A percentile compares a stretch with the other conserved stretches of the same genome.
Evolutionary conservation across 2,797 vertebrate genomes (phyloP).

Genomic region (Lepus oiostolus): DNA sequence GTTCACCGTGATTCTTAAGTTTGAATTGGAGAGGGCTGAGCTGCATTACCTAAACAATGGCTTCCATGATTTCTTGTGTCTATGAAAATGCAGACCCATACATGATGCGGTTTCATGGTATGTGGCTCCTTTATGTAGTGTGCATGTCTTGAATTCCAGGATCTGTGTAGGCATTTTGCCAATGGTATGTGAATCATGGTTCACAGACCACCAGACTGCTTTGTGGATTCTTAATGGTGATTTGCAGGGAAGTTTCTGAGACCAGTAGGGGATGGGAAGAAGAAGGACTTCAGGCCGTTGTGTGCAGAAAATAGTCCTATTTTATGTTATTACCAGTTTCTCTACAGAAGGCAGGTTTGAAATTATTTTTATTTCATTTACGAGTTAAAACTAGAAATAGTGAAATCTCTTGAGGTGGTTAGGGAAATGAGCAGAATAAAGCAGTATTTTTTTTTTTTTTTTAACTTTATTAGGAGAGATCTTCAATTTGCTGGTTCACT

Average conservation of each 20-base stretch:
- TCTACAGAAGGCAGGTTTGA: constrained; percentile 58
- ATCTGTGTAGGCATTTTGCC: constrained; percentile 67
- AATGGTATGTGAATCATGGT: constrained; percentile 65
- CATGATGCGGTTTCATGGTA: constrained; percentile 38
- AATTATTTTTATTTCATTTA: constrained; percentile 60
- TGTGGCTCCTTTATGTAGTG: constrained; percentile 71
- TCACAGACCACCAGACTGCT: constrained; percentile 47
- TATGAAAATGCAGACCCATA: constrained; percentile 44
- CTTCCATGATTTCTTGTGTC: constrained; percentile 66
- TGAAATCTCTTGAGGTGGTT: constrained; percentile 10
- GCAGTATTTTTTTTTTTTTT: constrained; percentile 36
- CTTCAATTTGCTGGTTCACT: no score
- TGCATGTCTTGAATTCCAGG: constrained; percentile 74
- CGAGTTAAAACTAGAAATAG: constrained; percentile 29
- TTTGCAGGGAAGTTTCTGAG: constrained; percentile 59
- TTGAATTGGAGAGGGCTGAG: neutral
- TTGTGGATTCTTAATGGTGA: constrained; percentile 70
- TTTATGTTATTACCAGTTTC: constrained; percentile 28
- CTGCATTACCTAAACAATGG: constrained; percentile 30
- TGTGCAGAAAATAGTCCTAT: constrained; percentile 29
- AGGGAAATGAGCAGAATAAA: constrained; percentile 46
- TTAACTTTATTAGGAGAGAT: no score
- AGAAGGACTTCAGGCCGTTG: neutral
- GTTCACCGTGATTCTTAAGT: neutral
- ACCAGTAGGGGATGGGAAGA: neutral